These are phyloP conservation scores for Caligus rogercresseyi DNA, from an alignment of 1,140 invertebrate species.

Conservation along the genomic window DNA sequence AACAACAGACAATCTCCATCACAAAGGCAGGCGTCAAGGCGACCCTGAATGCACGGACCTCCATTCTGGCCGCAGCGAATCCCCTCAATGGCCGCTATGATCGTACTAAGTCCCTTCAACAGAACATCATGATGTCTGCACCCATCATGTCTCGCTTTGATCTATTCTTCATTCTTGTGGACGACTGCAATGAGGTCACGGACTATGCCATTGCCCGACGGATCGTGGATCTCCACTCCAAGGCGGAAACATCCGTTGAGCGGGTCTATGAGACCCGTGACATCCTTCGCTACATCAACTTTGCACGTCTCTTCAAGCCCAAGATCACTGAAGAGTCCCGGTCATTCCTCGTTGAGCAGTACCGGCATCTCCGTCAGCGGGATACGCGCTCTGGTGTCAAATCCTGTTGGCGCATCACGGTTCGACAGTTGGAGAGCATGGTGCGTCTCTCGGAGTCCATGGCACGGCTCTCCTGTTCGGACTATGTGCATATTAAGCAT, in stretches of 20 bases:
- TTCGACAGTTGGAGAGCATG: slow-evolving; percentile 96
- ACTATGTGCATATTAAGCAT: slow-evolving; percentile 65
- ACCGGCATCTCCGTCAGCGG: slow-evolving; percentile 62
- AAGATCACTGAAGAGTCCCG: slow-evolving; percentile 63
- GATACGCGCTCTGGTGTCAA: slow-evolving; percentile 46
- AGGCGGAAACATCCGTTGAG: slow-evolving; percentile 53
- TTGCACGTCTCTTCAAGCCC: slow-evolving; percentile 90
- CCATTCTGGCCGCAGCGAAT: slow-evolving; percentile 94
- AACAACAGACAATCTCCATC: slow-evolving; percentile 97
- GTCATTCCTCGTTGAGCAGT: slow-evolving; percentile 69
- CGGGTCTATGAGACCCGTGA: slow-evolving; percentile 65
- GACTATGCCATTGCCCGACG: slow-evolving; percentile 86
- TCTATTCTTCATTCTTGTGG: slow-evolving; percentile 92
- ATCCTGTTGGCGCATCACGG: slow-evolving; percentile 85
- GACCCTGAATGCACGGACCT: slow-evolving; percentile 90
- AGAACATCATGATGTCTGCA: slow-evolving; percentile 80
- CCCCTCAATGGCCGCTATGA: slow-evolving; percentile 91
- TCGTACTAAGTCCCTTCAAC: slow-evolving; percentile 74
- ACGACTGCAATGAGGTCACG: slow-evolving; percentile 78
- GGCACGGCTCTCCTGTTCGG: slow-evolving; percentile 83
- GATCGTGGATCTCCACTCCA: slow-evolving; percentile 83
- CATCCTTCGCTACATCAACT: slow-evolving; percentile 81
- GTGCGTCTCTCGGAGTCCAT: slow-evolving; percentile 82
- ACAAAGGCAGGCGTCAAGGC: slow-evolving; percentile 95
- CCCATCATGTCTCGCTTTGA: slow-evolving; percentile 99